Evolutionary conservation across 2,113 vertebrate genomes (phyloP), one percentile per base, ranked within the genome.

Genomic region (Aptenodytes patagonicus): DNA sequence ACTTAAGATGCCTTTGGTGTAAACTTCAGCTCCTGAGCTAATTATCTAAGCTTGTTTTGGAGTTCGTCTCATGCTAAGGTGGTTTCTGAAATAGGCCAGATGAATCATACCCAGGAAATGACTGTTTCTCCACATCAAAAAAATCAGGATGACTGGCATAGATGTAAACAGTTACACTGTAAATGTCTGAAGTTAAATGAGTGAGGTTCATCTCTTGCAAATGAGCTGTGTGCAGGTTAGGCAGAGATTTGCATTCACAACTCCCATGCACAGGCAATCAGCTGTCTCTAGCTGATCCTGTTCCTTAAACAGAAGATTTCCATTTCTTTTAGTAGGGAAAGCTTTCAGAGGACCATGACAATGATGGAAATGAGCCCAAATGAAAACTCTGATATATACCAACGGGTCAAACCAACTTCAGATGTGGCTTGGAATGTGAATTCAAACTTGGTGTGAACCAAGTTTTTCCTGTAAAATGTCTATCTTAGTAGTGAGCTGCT

Each of bases 161-260:
- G 58, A 66, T 93, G 58, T 70, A 95, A 95, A 94, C 60, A 93
- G 49, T 73, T 86, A n/a, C 13, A 16, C 46, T 73, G 68, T 66
- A 70, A n/a, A 89, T 91, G 76, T 87, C 89, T 91, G 86, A 86
- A 92, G 60, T 69, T 65, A 92, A 95, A 80, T 86, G 46, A 86
- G 36, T 83, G 68, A 89, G n/a, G 70, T 73, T 83, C 19, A 80
- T 60, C 25, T 83, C 69, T 91, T 75, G 64, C 46, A 93, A 94
- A 95, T 71, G 42, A 90, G 55, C 42, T 54, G 17, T 78, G n/a
- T 42, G 51, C 76, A 70, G 55, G 79, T 77, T 81, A 93, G 62
- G 31, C 60, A 75, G 54, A 90, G 21, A 81, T 80, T 36, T 72
- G 57, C 61, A 57, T 85, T 83, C 9, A 11, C 26, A 89, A 20